phyloP scores from a whole-genome alignment of 2,113 vertebrate genomes.

The Campylomormyrus numenius region DNA sequence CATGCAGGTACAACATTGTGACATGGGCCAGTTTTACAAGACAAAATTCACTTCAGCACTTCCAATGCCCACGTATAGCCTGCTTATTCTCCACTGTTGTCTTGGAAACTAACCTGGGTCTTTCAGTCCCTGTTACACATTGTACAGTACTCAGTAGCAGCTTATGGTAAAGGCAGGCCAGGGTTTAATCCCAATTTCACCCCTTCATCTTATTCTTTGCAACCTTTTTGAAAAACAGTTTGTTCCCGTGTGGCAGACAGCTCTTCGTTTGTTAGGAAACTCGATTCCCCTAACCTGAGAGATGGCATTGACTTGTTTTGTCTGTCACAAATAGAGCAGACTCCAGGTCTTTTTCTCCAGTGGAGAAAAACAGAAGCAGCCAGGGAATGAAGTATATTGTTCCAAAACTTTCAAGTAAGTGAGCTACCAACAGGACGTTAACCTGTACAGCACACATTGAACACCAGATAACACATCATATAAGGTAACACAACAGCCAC shows the following conservation, averaged over 20 bases:
- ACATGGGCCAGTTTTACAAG: background rate
- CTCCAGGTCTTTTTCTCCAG: background rate
- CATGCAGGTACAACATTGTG: background rate
- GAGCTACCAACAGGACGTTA: background rate
- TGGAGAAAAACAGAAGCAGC: background rate
- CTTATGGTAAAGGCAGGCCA: background rate
- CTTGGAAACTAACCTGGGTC: slow-evolving; percentile 10
- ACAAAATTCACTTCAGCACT: background rate
- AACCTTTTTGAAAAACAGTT: background rate
- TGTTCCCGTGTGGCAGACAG: background rate
- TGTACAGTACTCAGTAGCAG: background rate
- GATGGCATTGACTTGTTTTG: background rate
- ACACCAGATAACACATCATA: background rate
- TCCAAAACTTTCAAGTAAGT: background rate
- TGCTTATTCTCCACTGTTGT: slow-evolving; percentile 10
- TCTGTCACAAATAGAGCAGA: background rate
- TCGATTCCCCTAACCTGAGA: background rate
- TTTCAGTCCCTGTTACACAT: background rate
- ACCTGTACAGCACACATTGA: background rate
- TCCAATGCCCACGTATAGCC: background rate
- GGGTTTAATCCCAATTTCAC: background rate
- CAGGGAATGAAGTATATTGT: background rate
- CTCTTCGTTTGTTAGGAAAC: background rate
- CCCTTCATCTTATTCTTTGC: background rate
- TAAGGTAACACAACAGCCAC: background rate